Evolutionary conservation across 2,113 vertebrate genomes (phyloP).

Genomic region (Phalacrocorax brasilianus): DNA sequence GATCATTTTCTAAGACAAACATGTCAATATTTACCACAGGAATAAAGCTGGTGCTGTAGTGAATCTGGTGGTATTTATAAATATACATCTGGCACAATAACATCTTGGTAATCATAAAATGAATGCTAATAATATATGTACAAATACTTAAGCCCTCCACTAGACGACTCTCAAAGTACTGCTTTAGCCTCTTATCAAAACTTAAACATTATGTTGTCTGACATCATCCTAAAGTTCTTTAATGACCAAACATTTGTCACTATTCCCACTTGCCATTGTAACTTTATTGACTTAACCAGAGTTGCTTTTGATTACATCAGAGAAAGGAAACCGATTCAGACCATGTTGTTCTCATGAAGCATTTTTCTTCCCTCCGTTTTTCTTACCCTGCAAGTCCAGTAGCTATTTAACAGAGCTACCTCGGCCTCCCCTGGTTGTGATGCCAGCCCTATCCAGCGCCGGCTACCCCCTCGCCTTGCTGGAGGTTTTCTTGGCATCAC

Average conservation of each 20-base stretch:
- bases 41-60: neutral
- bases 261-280: neutral
- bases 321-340: neutral
- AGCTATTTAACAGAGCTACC: neutral
- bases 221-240: neutral
- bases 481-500: neutral
- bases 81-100: neutral
- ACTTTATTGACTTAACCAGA: neutral
- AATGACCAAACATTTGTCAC: neutral
- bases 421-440: neutral
- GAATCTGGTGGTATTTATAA: conserved; percentile 13
- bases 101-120: neutral
- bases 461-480: neutral
- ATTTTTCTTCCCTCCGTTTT: neutral
- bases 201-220: neutral
- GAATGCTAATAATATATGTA: neutral
- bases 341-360: neutral
- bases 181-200: neutral
- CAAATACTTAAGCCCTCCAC: conserved; percentile 13
- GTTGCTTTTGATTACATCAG: neutral
- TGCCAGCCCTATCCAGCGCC: rapidly evolving
- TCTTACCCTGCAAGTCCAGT: neutral
- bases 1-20: neutral
- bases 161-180: neutral
- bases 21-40: neutral